Conservation (phyloP, 2,797 vertebrate genomes). For the Centroberyx gerrardi region DNA sequence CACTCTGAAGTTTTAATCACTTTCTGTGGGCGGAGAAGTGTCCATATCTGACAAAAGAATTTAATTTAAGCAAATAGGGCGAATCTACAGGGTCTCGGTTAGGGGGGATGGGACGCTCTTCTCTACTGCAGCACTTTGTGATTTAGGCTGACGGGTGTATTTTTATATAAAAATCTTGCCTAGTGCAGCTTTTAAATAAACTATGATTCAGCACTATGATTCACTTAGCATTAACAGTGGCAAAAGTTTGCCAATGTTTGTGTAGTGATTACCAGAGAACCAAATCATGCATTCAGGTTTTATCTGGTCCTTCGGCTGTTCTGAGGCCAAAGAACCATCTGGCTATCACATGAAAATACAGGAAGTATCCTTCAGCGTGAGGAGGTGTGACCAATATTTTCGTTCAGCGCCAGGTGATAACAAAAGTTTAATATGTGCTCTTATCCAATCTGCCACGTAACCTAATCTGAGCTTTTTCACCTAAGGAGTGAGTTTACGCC, state of each 20-base stretch:
- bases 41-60: conserved; percentile 3
- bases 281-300: neutral
- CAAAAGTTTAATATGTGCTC: neutral
- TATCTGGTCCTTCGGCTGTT: neutral
- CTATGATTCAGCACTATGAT: too few species aligned
- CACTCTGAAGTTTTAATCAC: too few species aligned
- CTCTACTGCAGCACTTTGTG: neutral
- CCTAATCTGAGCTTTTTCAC: neutral
- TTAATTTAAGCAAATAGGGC: neutral
- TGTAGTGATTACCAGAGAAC: neutral
- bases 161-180: neutral
- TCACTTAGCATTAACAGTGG: too few species aligned
- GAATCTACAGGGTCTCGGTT: neutral
- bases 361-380: too few species aligned
- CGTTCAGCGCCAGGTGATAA: neutral
- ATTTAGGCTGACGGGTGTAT: conserved; percentile 3
- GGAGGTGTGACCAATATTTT: neutral
- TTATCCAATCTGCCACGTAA: neutral
- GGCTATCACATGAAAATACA: too few species aligned
- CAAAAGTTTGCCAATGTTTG: too few species aligned
- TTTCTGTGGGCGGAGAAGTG: neutral
- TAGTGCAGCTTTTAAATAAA: neutral
- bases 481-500: neutral
- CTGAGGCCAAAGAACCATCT: neutral
- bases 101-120: too few species aligned